Evolutionary conservation across 2,797 vertebrate genomes (phyloP).

Genomic region (Cygnus olor): DNA sequence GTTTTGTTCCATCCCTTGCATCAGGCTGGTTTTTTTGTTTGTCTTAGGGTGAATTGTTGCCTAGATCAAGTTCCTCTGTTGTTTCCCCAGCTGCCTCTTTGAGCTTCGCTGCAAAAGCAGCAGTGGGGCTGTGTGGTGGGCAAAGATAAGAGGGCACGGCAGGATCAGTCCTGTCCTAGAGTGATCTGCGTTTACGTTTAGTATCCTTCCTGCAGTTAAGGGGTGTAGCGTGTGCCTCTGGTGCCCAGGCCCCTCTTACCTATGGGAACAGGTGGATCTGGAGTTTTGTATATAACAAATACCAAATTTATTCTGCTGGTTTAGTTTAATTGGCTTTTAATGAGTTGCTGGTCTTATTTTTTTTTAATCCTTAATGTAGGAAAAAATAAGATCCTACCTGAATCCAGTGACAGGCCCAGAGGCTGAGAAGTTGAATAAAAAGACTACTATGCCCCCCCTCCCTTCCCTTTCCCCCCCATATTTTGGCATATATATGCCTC

Average conservation of each 20-base stretch:
- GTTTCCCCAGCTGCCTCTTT: not conserved
- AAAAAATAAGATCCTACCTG: not conserved
- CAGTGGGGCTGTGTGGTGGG: not conserved
- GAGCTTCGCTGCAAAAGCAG: not conserved
- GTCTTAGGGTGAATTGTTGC: not conserved
- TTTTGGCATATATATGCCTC: not conserved
- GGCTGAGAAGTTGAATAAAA: not conserved
- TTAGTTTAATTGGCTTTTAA: not conserved
- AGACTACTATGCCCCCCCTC: not conserved
- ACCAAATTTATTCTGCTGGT: not conserved
- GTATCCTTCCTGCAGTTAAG: too few relatives aligned
- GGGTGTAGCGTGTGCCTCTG: rapidly evolving
- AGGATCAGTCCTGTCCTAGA: not conserved
- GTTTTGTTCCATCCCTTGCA: not conserved
- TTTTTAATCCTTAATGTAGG: rapidly evolving
- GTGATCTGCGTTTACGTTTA: not conserved
- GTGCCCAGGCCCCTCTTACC: not conserved
- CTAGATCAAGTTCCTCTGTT: not conserved
- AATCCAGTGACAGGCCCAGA: not conserved
- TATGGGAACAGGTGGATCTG: not conserved
- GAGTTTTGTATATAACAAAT: not conserved
- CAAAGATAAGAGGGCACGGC: not conserved
- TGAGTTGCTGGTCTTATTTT: not conserved
- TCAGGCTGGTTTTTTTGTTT: not conserved
- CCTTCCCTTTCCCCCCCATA: not conserved